Base-by-base conservation (phyloP, 2,113 vertebrate genomes). In the Amazona vittata region DNA sequence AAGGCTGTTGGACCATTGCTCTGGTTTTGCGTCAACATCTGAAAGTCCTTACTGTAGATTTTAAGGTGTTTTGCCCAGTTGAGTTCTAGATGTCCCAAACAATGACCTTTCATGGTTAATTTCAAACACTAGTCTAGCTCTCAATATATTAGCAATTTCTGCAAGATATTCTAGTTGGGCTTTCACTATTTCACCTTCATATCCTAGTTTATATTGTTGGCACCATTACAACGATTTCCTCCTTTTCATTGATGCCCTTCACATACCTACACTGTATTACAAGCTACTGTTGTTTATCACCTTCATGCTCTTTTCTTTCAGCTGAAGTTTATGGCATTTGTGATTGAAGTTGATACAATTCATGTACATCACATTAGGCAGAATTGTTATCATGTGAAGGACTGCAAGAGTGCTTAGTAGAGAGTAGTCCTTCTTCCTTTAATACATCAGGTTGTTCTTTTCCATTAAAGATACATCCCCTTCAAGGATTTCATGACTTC, bases 261-360 rank as follows among this genome's bases (percentile, higher is more conserved):
- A 35, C 4, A 10, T 9, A 47, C 25, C 19, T 43, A 31, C 1
- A 0, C 1, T 28, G 26, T 77, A 14, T 4, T 49, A 55, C 7
- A 78, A 93, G 24, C 12, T 16, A 52, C 20, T 62, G 14, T 4
- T 62, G 35, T 55, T 37, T 53, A 57, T 57, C 60, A 70, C 39
- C 44, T 57, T 69, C 24, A 44, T 0, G 1, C 20, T 31, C 37
- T 81, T 59, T 81, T 35, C 26, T 69, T 89, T 79, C 41, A 65
- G 19, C 21, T 67, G 4, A 57, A 63, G 41, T 85, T 93, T 60
- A 92, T 1, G 3, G 28, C 22, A 10, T 47, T 35, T 60, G 33
- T 41, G 39, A 33, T 15, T 46, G 39, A 69, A 77, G 44, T 4
- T 60, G 47, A 63, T 46, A 77, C 5, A 68, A 47, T 16, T 49